Conservation (phyloP, 2,888 invertebrate genomes). For the Eupithecia exiguata region DNA sequence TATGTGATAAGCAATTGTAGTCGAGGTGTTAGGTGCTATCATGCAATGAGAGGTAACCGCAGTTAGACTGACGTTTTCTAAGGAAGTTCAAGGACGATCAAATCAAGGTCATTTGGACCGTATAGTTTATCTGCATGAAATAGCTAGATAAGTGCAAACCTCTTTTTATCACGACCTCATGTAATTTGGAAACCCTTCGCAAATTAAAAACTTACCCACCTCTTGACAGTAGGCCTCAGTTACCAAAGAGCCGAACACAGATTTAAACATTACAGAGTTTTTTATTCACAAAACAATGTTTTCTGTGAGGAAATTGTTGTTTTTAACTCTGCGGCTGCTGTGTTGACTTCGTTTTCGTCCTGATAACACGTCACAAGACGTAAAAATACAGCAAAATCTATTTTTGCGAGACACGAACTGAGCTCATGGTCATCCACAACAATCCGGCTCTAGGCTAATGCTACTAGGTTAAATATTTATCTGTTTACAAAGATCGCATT, state of each 20-base stretch:
- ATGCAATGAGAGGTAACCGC: constrained; percentile 41
- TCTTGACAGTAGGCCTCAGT: constrained; percentile 89
- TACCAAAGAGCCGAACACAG: constrained; percentile 85
- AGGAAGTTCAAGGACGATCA: constrained; percentile 72
- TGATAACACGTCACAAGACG: constrained; percentile 76
- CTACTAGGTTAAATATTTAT: constrained; percentile 47
- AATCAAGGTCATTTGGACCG: constrained; percentile 65
- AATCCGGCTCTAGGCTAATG: constrained; percentile 64
- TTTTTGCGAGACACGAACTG: constrained; percentile 77
- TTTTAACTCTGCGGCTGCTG: constrained; percentile 58
- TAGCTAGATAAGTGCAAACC: constrained; percentile 5
- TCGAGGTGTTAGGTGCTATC: constrained; percentile 13
- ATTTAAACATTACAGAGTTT: constrained; percentile 86
- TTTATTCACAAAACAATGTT: constrained; percentile 64
- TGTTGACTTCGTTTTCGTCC: constrained; percentile 68
- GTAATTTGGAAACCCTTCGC: constrained; percentile 24
- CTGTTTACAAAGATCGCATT: constrained; percentile 40
- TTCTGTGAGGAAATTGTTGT: constrained; percentile 58
- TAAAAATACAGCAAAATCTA: constrained; percentile 77
- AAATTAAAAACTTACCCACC: constrained; percentile 87
- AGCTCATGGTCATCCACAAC: constrained; percentile 69
- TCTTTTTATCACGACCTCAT: neutral
- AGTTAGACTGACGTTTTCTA: constrained; percentile 57
- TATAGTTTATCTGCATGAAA: constrained; percentile 42
- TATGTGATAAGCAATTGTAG: constrained; percentile 6